Conservation (phyloP, 2,888 invertebrate species). For the Aphelenchoides bicaudatus region DNA sequence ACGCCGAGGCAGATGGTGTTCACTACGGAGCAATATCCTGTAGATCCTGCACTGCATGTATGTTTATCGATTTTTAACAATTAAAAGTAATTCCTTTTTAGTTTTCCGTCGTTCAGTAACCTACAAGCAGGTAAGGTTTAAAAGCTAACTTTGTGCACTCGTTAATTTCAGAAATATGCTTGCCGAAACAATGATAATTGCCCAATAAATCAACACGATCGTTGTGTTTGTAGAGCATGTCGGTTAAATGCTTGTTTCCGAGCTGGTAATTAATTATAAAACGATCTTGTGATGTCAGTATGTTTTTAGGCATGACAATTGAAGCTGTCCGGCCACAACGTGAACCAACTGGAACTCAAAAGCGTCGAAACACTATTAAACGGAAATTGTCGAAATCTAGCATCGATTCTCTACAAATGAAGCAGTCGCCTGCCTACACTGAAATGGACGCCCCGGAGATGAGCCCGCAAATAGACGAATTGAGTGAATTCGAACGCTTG, state of each 20-base stretch:
- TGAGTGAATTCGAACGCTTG: conserved; percentile 31
- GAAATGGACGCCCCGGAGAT: background rate
- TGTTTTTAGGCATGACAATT: too few relatives aligned
- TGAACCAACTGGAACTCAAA: conserved; percentile 56
- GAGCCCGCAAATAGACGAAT: conserved; percentile 5
- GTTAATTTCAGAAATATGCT: conserved; percentile 37
- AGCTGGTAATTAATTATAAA: too few relatives aligned
- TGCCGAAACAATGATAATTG: conserved; percentile 49
- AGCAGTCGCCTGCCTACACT: background rate
- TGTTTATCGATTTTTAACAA: background rate
- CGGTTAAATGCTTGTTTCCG: conserved; percentile 44
- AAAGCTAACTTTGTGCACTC: too few relatives aligned
- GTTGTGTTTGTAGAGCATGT: conserved; percentile 54
- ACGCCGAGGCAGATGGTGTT: conserved; percentile 50
- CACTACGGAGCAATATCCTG: conserved; percentile 54
- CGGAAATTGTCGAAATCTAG: background rate
- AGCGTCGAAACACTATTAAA: conserved; percentile 26
- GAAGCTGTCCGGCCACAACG: conserved; percentile 54
- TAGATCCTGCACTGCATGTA: conserved; percentile 33
- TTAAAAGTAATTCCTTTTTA: background rate
- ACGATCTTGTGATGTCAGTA: too few relatives aligned
- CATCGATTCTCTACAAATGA: background rate
- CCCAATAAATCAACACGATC: conserved; percentile 40
- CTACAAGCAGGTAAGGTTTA: conserved; percentile 49
- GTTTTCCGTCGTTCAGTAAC: conserved; percentile 50